These are phyloP conservation scores for Caenorhabditis imperialis DNA, from an alignment of 2,888 invertebrate species.

Conservation along the genomic window DNA sequence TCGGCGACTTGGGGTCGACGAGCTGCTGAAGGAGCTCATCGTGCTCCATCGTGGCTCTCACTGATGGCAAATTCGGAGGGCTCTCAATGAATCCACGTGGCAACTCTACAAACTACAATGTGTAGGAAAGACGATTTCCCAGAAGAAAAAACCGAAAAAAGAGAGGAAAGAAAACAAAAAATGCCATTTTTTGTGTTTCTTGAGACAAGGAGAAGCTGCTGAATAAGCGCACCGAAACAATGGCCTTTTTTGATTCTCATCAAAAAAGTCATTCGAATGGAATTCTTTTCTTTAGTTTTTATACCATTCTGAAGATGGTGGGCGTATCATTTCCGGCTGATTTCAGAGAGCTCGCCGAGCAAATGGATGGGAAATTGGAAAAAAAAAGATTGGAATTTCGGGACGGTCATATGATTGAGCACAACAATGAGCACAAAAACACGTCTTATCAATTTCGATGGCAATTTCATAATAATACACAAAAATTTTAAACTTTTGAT, in stretches of 20 bases:
- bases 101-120: constrained; percentile 17
- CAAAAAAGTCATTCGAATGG: constrained; percentile 26
- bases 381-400: constrained; percentile 21
- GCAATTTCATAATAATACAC: no score
- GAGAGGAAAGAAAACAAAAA: constrained; percentile 15
- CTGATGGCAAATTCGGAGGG: constrained; percentile 6
- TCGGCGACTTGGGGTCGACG: constrained; percentile 70
- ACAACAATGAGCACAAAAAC: not conserved
- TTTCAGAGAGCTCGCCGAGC: not conserved
- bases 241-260: no score
- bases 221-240: not conserved
- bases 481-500: no score
- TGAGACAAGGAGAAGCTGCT: not conserved
- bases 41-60: constrained; percentile 49
- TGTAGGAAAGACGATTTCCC: no score
- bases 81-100: no score
- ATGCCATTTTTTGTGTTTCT: not conserved
- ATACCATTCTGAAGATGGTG: no score
- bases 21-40: constrained; percentile 67
- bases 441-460: no score
- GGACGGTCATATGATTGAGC: constrained; percentile 16
- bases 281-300: constrained; percentile 28
- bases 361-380: not conserved
- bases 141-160: not conserved
- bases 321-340: constrained; percentile 10